Percentiles rank a stretch among this genome's conserved stretches.
phyloP scores from a whole-genome alignment of 1,140 invertebrate species.

The Tetramorium alpestre region DNA sequence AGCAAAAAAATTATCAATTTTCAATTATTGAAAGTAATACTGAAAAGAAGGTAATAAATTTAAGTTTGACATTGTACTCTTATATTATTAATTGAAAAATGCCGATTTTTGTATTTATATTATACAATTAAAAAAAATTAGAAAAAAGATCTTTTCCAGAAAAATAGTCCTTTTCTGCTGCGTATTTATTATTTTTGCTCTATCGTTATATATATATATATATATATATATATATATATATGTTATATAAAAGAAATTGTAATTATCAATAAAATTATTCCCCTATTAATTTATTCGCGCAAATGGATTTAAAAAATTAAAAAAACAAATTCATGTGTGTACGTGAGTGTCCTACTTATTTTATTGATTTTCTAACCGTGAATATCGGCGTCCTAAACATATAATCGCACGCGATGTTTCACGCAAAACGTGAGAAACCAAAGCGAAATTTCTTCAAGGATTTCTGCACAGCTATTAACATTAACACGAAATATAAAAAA shows the following conservation, averaged over 20 bases:
- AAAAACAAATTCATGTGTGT: background rate
- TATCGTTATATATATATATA: background rate
- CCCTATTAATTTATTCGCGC: background rate
- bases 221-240: background rate
- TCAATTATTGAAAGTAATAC: too few species aligned
- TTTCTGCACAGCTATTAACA: background rate
- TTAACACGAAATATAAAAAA: background rate
- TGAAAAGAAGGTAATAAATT: too few species aligned
- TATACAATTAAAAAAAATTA: too few species aligned
- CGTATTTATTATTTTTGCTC: too few species aligned
- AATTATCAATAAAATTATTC: background rate
- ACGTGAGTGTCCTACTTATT: slow-evolving; percentile 43
- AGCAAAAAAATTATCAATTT: too few species aligned
- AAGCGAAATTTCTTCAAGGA: slow-evolving; percentile 35
- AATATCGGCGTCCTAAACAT: slow-evolving; percentile 13
- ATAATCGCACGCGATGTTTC: slow-evolving; percentile 28
- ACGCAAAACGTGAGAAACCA: slow-evolving; percentile 17
- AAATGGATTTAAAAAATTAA: background rate
- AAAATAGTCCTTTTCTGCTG: too few species aligned
- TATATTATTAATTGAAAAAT: too few species aligned
- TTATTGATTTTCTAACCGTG: slow-evolving; percentile 40
- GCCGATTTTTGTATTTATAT: too few species aligned
- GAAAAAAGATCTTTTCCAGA: too few species aligned
- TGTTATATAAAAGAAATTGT: background rate
- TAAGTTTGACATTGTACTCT: too few species aligned